Evolutionary conservation across 2,888 invertebrate species (phyloP), one percentile per base, ranked within the genome.

Genomic region (Prosopocoilus inquinatus): DNA sequence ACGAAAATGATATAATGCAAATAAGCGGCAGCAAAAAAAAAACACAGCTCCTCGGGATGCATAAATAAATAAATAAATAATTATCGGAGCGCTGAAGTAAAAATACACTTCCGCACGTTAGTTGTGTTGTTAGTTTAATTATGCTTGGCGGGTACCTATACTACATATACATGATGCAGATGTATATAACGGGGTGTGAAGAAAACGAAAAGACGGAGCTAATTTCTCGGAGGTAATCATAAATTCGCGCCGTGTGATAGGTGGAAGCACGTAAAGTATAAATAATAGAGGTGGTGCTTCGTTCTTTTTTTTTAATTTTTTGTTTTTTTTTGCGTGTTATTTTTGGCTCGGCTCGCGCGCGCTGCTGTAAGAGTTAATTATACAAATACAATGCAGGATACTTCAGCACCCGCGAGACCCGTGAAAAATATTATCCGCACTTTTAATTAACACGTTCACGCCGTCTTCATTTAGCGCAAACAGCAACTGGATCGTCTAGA

Each of bases 361-460:
- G n/a, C n/a, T n/a, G n/a, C 45, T 34, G 53, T 47, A 57, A 46
- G 47, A 56, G 53, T 58, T 61, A 61, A 61, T 61, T 61, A 61
- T 53, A 49, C 36, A 47, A 55, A 48, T 47, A 46, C 48, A 48
- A 51, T 49, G 46, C 49, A 53, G 60, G 60, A 60, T 56, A 54
- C 53, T 57, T 63, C 55, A 58, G 59, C 53, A 55, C 56, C 60
- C 59, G 51, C 48, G 43, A 51, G 56, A 50, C 55, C 54, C 57
- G 28, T 49, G 57, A 60, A 59, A 63, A 61, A 64, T 62, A 60
- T 60, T 58, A 63, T 57, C 57, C 61, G 55, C 57, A 60, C 58
- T 66, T 64, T 64, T 67, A 68, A 67, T 68, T 68, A 68, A 66
- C 67, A 66, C 64, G 63, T 63, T 64, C 62, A 53, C 60, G 53